A percentile compares a stretch with the other conserved stretches of the same genome.
Evolutionary conservation across 2,888 invertebrate species (phyloP).

Genomic region (Ophioninae sp.): DNA sequence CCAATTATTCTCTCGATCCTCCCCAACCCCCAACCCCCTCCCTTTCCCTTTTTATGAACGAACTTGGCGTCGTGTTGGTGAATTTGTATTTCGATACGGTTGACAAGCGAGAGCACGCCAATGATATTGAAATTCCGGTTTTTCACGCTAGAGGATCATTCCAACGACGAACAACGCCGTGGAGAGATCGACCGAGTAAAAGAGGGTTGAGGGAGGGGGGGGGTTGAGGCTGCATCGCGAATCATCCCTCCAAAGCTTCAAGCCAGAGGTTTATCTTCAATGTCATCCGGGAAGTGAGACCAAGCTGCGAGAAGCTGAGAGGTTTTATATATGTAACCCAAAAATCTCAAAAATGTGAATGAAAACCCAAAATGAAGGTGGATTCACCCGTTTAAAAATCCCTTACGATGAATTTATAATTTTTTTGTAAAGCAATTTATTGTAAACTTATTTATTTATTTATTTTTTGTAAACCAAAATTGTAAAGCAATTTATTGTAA

Average conservation of each 20-base stretch:
- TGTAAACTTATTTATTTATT: too few species aligned
- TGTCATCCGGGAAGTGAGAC: constrained; percentile 52
- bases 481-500: too few species aligned
- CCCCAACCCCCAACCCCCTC: too few species aligned
- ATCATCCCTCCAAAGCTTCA: constrained; percentile 32
- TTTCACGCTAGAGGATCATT: constrained; percentile 44
- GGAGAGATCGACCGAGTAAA: constrained; percentile 22
- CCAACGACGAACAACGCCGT: constrained; percentile 31
- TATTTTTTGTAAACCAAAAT: too few species aligned
- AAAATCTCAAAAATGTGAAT: too few species aligned
- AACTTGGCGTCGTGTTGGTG: constrained; percentile 51
- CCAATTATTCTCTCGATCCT: background rate
- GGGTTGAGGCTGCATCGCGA: constrained; percentile 35
- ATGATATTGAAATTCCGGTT: constrained; percentile 61
- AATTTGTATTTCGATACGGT: constrained; percentile 60
- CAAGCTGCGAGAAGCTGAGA: constrained; percentile 39
- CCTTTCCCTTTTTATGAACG: constrained; percentile 26
- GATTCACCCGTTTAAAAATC: too few species aligned
- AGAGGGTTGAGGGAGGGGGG: too few species aligned
- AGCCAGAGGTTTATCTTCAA: constrained; percentile 51
- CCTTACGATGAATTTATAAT: too few species aligned
- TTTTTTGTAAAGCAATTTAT: too few species aligned
- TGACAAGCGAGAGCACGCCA: constrained; percentile 55
- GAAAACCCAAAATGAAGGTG: too few species aligned
- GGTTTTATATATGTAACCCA: constrained; percentile 23